A percentile compares a stretch with the other conserved stretches of the same genome.
Conservation (phyloP, 2,888 invertebrate species). For the Tolmerus cingulatus region DNA sequence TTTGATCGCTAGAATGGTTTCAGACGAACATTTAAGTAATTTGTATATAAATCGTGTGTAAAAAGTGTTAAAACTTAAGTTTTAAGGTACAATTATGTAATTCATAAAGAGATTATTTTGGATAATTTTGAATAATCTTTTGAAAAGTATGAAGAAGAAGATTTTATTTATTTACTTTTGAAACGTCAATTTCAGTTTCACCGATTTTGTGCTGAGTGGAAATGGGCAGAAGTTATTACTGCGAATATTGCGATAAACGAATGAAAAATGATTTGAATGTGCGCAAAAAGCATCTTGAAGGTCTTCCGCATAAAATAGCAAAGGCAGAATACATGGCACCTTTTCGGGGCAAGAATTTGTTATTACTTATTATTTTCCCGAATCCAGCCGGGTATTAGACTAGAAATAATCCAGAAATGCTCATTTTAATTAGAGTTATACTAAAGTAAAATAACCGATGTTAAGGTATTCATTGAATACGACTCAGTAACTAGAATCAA, state of each 20-base stretch:
- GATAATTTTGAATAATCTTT: neutral
- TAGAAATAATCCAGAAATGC: no score
- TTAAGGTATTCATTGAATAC: no score
- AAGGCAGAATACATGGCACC: constrained; percentile 54
- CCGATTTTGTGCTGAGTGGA: neutral
- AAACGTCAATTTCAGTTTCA: neutral
- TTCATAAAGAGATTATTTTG: neutral
- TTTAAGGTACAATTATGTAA: neutral
- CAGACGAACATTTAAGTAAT: neutral
- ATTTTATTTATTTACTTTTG: neutral
- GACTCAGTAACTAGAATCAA: no score
- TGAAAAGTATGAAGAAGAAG: neutral
- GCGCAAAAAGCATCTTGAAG: constrained; percentile 58
- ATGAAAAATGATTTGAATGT: constrained; percentile 60
- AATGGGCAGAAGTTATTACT: constrained; percentile 56
- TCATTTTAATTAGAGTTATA: no score
- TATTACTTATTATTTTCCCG: no score
- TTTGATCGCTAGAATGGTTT: neutral
- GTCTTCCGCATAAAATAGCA: constrained; percentile 57
- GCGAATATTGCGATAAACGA: constrained; percentile 61
- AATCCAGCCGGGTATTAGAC: no score
- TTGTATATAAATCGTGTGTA: neutral
- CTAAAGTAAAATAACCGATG: no score
- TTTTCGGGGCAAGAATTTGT: constrained; percentile 46
- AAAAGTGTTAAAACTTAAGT: neutral